Evolutionary conservation across 1,140 invertebrate genomes (phyloP), one percentile per base, ranked within the genome.

Genomic region (Heliothis virescens): DNA sequence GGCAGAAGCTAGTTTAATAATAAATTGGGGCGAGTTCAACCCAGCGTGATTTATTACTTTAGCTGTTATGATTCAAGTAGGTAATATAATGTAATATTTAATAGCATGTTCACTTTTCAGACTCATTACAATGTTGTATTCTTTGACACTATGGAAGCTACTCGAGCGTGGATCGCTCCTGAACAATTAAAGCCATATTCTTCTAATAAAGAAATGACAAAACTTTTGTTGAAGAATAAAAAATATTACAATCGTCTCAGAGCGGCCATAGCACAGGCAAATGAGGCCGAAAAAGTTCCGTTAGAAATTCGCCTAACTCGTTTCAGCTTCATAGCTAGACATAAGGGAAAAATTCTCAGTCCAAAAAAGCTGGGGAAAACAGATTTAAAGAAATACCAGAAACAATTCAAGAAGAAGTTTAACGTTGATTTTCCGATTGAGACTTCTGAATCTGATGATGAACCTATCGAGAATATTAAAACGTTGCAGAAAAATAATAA

Each of bases 121-220:
- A 95, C 91, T 1, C 91, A 95, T 78, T 97, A 96, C 82, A 95
- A 97, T 87, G 96, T 97, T 1, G 95, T 95, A 29, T 97, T 96
- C 83, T 96, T 97, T 80, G 95, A 96, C 84, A 87, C 94, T 55
- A 82, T 90, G 15, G 89, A 91, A 34, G 94, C 95, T 3, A 94
- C 95, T 21, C 85, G 95, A 82, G 93, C 95, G 0, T 97, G 96
- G 96, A 74, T 97, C 1, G 59, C 84, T 26, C 79, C 86, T 2
- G 75, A 82, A 5, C 82, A 92, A 47, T 55, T 96, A n/a, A 92
- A 92, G 82, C 87, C 95, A 10, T 95, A 94, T 72, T 62, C 50
- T 3, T 65, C 79, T 10, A 87, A 88, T 65, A 90, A 92, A 62
- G 91, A 89, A 18, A 72, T 80, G 12, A 59, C 85, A n/a, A 80